Base-by-base conservation (phyloP, 92 coral and sea anemone species). In the Palythoa grandiflora region DNA sequence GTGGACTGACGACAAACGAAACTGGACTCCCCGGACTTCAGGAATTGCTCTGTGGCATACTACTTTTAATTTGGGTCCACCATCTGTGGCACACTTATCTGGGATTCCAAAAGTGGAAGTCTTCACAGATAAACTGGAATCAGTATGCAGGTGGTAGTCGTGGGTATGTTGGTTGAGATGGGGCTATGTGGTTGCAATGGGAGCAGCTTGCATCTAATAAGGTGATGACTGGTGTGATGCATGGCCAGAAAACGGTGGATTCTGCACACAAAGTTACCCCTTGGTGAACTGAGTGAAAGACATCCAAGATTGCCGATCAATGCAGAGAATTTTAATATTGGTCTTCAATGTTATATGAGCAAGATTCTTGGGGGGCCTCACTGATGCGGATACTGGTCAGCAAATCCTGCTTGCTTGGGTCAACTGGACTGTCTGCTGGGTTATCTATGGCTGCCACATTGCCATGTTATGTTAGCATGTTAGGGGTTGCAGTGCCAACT, bases 1-100 rank as follows among this genome's bases (percentile, higher is more conserved):
- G 4, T 2, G 50, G 50, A 8, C 90, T 0, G 95, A 94, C 11
- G 95, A 92, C 0, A 94, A 94, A 1, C 90, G 68, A 75, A 90
- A 95, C 80, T 94, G 94, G 14, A 92, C 92, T 5, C 93, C 95
- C 92, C 89, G 91, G 0, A 93, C 44, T 94, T 94, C 20, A 93
- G 89, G 88, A 93, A 91, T 3, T 0, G 7, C 4, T 44, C 6
- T 44, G 92, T 89, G 20, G 88, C 66, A 48, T 60, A 1, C n/a
- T 2, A 83, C 11, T 11, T 83, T 77, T 44, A 87, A 87, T 77
- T 87, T 77, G 10, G 89, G 60, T 13, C 89, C 86, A 7, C 86
- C 89, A 16, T 87, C 89, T 7, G 83, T 9, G 21, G 87, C 57
- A 13, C 47, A 60, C 48, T 88, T 80, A 38, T 79, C 90, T 7